These are phyloP conservation scores for Campoletis raptor DNA, from an alignment of 2,888 invertebrate genomes.

Conservation along the genomic window DNA sequence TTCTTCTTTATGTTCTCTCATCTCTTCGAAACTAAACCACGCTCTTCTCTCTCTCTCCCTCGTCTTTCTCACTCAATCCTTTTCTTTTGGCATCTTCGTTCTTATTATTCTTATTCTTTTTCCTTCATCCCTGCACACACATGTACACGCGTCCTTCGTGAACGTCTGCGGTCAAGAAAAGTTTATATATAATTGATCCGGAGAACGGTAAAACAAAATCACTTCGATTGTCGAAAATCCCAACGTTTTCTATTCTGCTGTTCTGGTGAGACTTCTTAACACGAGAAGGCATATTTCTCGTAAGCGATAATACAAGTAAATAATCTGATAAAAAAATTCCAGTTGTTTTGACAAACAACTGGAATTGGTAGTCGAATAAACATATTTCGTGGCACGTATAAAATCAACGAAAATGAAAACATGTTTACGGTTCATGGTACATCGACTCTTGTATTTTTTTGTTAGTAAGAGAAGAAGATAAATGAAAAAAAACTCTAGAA, in stretches of 20 bases:
- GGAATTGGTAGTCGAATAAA: neutral
- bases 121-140: neutral
- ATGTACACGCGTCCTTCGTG: neutral
- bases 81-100: conserved; percentile 37
- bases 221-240: too few relatives aligned
- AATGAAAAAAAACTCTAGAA: conserved; percentile 11
- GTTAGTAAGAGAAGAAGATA: neutral
- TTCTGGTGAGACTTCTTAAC: too few relatives aligned
- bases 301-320: neutral
- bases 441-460: conserved; percentile 17
- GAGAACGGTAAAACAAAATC: neutral
- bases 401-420: conserved; percentile 8
- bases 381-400: neutral
- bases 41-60: conserved; percentile 30
- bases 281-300: neutral
- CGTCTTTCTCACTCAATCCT: neutral
- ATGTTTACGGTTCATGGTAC: neutral
- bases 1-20: conserved; percentile 77
- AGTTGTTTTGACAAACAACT: neutral
- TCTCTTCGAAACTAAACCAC: conserved; percentile 55
- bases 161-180: neutral
- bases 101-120: conserved; percentile 12
- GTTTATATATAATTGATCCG: neutral
- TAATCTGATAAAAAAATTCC: neutral
- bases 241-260: too few relatives aligned